These are phyloP conservation scores for Talpa occidentalis DNA, from an alignment of 2,113 vertebrate genomes.

Conservation along the genomic window DNA sequence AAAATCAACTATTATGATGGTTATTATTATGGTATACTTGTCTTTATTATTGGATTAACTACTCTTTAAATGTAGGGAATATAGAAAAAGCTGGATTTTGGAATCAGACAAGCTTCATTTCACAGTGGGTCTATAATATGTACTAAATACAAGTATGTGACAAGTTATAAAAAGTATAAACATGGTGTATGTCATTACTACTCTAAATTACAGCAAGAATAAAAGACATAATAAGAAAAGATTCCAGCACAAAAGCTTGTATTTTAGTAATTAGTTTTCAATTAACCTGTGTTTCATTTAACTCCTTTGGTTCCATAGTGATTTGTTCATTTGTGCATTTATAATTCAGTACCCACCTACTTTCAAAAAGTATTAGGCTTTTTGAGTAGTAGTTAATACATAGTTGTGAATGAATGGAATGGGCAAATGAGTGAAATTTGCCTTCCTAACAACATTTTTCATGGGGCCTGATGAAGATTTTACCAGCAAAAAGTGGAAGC, in stretches of 20 bases:
- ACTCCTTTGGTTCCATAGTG: neutral
- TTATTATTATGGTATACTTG: neutral
- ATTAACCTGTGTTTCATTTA: neutral
- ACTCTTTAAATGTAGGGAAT: neutral
- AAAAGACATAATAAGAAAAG: neutral
- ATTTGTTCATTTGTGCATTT: conserved; percentile 45
- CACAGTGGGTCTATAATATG: neutral
- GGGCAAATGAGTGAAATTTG: neutral
- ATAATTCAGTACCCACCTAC: neutral
- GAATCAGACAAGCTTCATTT: neutral
- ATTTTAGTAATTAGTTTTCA: neutral
- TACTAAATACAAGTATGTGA: neutral
- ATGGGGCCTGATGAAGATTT: neutral
- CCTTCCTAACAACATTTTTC: neutral
- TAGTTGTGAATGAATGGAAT: neutral
- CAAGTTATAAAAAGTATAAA: neutral
- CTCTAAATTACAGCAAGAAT: neutral
- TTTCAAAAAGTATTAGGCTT: neutral
- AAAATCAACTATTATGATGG: neutral
- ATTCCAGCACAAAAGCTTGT: neutral
- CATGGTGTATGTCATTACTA: neutral
- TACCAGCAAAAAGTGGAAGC: neutral
- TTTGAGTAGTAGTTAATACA: neutral
- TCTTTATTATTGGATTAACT: neutral
- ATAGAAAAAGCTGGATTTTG: neutral